These are phyloP conservation scores for Lytechinus variegatus DNA, from an alignment of 35 echinoderm and acorn worm genomes.

Conservation along the genomic window DNA sequence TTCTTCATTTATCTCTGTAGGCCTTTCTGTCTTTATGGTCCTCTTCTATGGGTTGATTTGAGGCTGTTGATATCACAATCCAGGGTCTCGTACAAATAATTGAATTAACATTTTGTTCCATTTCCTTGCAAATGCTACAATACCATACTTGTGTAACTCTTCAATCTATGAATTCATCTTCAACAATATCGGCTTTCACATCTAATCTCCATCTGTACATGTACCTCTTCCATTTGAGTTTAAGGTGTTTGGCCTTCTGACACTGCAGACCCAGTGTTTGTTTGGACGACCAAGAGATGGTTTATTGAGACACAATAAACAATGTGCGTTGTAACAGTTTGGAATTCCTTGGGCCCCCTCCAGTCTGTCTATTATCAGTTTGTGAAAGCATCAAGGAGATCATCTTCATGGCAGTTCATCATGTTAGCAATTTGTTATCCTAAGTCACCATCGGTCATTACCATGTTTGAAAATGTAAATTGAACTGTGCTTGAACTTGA, in stretches of 20 bases:
- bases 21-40: no score
- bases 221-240: neutral
- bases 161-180: no score
- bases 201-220: neutral
- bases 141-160: no score
- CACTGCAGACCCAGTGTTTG: neutral
- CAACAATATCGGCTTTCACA: no score
- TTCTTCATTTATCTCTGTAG: no score
- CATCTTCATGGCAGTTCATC: neutral
- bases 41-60: no score
- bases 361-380: neutral
- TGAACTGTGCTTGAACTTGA: neutral
- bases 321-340: conserved; percentile 1
- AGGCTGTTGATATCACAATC: no score
- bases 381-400: neutral
- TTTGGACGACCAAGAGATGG: conserved; percentile 43
- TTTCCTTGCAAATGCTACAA: no score
- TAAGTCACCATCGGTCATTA: neutral
- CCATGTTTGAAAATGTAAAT: neutral
- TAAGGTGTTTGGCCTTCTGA: conserved; percentile 22
- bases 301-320: conserved; percentile 29
- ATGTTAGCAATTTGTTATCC: neutral
- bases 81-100: no score
- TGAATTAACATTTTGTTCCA: no score
- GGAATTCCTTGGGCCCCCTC: neutral